Base-by-base conservation (phyloP, 1,140 invertebrate genomes). In the Rhagoletis pomonella region DNA sequence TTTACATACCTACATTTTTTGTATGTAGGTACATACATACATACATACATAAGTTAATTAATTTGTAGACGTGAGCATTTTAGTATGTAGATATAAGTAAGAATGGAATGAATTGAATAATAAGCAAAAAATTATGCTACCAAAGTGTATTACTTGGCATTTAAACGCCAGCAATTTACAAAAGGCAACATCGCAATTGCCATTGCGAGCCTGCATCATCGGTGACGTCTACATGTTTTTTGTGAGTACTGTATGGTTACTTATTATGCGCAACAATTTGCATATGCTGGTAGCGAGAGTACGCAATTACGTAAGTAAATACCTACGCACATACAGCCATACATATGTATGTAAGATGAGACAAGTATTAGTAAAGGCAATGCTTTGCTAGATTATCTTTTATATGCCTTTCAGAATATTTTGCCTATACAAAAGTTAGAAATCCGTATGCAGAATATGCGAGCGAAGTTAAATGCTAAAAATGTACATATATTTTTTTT, bases 261-360 rank as follows among this genome's bases (percentile, higher is more conserved):
- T 85, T 85, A 29, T 55, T 85, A 85, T 85, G 84, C 58, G 29
- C 29, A 59, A 85, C 50, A 50, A 47, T 19, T 47, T 60, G 84
- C 42, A 58, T 85, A 17, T 44, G 39, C 39, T 60, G 84, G 29
- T 50, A 42, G 29, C 14, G 81, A 85, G 10, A 59, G 5, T 59
- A 58, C 44, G 3, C 39, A 29, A 10, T 9, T 29, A 29, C 0
- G 29, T 29, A 29, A 29, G 29, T 29, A 29, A 29, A 29, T 29
- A 29, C 29, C 29, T 10, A 73, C 7, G 50, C 39, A 81, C 2
- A 47, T 50, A 47, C 50, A n/a, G 9, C 2, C 50, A 50, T 81
- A 39, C 73, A 17, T 81, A 19, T 4, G 4, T 81, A 19, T 4
- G 4, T 17, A 55, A 85, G 84, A 59, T 12, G 84, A 60, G 58